Evolutionary conservation across 1,140 invertebrate genomes (phyloP), one percentile per base, ranked within the genome.

Genomic region (Hermatobates lingyangjiaoensis): DNA sequence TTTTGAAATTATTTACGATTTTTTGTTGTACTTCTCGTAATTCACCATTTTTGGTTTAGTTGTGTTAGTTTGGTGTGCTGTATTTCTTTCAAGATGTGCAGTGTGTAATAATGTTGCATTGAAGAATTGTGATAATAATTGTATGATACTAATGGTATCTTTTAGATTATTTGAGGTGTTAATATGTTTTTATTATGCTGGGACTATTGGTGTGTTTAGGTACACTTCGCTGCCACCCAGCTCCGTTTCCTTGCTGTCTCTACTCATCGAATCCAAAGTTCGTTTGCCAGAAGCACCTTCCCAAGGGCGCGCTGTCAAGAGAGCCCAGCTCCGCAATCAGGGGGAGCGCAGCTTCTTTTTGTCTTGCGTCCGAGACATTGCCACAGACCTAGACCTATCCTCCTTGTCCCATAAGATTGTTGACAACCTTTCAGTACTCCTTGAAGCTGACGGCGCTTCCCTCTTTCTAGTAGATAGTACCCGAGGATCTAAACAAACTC

Each of bases 201-300:
- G n/a, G n/a, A n/a, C n/a, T n/a, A n/a, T n/a, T n/a, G n/a, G n/a
- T 42, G 39, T 42, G 55, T 58, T 45, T 45, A 67, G 65, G 52
- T 71, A 69, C 57, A 65, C 65, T n/a, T 71, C 69, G 3, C 59
- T 71, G 25, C 69, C 69, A 1, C 67, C 69, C 2, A 68, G 61
- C 25, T 70, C 69, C 5, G 64, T 69, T 39, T 64, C 66, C 54
- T 68, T 70, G 57, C 60, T 71, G n/a, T 69, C 66, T 4, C 61
- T 70, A 5, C 62, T 71, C 25, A 71, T 71, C 45, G 69, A 71
- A 48, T 71, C 68, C 21, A 70, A 70, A 58, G 65, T 71, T 10
- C 56, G 66, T 2, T 58, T 71, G 1, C 69, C 69, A 1, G 57
- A 61, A 39, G 61, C 62, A 12, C 63, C 63, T 26, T 64, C 62